A percentile compares a stretch with the other conserved stretches of the same genome.
These are phyloP conservation scores for Virgularia gustaviana DNA, from an alignment of 92 coral and sea anemone genomes.

Conservation along the genomic window DNA sequence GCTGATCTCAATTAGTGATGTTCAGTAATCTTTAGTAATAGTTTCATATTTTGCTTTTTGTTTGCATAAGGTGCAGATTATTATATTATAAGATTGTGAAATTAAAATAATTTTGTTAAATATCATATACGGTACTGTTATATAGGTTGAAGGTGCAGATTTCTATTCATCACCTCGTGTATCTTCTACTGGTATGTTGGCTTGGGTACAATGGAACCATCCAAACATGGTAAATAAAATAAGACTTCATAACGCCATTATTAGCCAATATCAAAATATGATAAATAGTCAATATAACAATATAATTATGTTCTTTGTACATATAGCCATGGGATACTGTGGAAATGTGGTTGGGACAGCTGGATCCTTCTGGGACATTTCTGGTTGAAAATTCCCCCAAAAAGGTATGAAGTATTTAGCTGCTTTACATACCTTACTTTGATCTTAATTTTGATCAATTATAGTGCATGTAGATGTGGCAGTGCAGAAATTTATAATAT, in stretches of 20 bases:
- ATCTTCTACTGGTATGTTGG: constrained; percentile 62
- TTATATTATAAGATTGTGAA: background rate
- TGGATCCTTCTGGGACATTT: constrained; percentile 60
- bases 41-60: background rate
- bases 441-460: no score
- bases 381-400: constrained; percentile 63
- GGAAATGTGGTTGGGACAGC: constrained; percentile 77
- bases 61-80: background rate
- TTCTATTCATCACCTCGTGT: constrained; percentile 92
- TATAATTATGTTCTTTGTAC: background rate
- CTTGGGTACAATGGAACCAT: constrained; percentile 89
- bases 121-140: no score
- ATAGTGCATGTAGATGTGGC: no score
- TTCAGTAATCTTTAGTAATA: background rate
- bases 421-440: background rate
- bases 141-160: constrained; percentile 73
- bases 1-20: background rate
- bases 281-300: background rate
- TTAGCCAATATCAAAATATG: background rate
- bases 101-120: background rate
- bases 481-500: no score
- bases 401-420: constrained; percentile 73
- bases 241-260: background rate
- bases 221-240: constrained; percentile 75
- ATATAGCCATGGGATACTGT: constrained; percentile 89